Conservation (phyloP, 2,113 vertebrate genomes). For the Grammomys surdaster region DNA sequence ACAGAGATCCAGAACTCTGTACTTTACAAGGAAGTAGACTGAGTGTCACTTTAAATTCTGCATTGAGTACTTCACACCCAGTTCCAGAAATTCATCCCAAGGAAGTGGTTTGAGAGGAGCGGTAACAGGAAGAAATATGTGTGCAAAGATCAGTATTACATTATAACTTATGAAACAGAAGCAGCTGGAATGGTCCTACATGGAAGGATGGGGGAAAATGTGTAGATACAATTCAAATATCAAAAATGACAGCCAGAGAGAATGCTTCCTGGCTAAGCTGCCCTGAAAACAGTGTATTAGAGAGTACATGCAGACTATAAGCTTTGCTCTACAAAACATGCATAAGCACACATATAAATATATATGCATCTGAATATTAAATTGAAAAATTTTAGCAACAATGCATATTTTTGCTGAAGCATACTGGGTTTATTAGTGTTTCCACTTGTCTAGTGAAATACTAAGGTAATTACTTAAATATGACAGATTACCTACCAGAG, state of each 20-base stretch:
- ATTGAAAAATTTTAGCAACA: neutral
- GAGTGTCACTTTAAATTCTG: slow-evolving; percentile 1
- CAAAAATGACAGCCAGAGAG: slow-evolving; percentile 32
- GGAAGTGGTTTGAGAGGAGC: neutral
- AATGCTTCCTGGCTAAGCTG: slow-evolving; percentile 28
- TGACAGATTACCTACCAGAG: neutral
- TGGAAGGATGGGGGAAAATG: neutral
- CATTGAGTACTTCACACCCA: neutral
- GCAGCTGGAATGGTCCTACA: neutral
- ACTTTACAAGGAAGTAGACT: neutral
- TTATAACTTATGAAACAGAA: slow-evolving; percentile 25
- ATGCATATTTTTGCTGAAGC: neutral
- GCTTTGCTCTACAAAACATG: neutral
- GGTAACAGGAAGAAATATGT: neutral
- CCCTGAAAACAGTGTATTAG: neutral
- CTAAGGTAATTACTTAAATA: neutral
- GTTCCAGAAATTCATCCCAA: neutral
- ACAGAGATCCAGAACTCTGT: neutral
- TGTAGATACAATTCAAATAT: neutral
- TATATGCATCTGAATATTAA: neutral
- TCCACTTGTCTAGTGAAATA: neutral
- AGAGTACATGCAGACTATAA: neutral
- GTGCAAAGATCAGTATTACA: neutral
- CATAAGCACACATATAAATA: neutral
- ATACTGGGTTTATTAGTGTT: neutral